Conservation (phyloP, 1,140 invertebrate genomes). For the Delia radicum region DNA sequence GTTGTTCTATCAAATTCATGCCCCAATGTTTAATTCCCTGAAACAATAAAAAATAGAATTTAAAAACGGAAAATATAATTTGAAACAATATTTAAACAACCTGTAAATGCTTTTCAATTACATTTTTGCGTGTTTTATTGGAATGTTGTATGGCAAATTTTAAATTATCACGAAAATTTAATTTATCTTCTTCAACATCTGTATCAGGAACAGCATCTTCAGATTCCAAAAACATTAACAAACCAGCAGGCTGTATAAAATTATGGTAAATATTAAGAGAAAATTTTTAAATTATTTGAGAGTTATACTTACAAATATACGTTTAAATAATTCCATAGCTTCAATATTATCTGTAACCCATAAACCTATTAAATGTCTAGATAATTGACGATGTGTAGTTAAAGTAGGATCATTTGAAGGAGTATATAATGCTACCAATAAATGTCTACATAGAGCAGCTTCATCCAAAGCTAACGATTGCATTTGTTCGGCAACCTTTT, state of each 20-base stretch:
- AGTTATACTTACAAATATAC: slow-evolving; percentile 76
- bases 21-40: slow-evolving; percentile 55
- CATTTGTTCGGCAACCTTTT: slow-evolving; percentile 89
- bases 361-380: slow-evolving; percentile 93
- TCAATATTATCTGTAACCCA: slow-evolving; percentile 95
- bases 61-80: not conserved
- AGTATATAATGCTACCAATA: slow-evolving; percentile 88
- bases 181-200: slow-evolving; percentile 70
- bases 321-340: slow-evolving; percentile 82
- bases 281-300: not conserved
- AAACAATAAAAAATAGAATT: not conserved
- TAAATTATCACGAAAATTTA: slow-evolving; percentile 90
- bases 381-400: slow-evolving; percentile 86
- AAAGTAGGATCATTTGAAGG: slow-evolving; percentile 73
- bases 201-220: slow-evolving; percentile 79
- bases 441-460: slow-evolving; percentile 92
- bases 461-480: slow-evolving; percentile 94
- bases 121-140: slow-evolving; percentile 64
- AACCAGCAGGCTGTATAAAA: slow-evolving; percentile 72
- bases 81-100: slow-evolving; percentile 52
- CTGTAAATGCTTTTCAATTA: slow-evolving; percentile 78
- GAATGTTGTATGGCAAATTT: slow-evolving; percentile 87
- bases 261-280: too few species aligned
- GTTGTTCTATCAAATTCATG: slow-evolving; percentile 52
- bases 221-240: slow-evolving; percentile 88